Percentiles rank a stretch among this genome's conserved stretches.
Conservation (phyloP, 2,113 vertebrate genomes). For the Callipepla squamata region DNA sequence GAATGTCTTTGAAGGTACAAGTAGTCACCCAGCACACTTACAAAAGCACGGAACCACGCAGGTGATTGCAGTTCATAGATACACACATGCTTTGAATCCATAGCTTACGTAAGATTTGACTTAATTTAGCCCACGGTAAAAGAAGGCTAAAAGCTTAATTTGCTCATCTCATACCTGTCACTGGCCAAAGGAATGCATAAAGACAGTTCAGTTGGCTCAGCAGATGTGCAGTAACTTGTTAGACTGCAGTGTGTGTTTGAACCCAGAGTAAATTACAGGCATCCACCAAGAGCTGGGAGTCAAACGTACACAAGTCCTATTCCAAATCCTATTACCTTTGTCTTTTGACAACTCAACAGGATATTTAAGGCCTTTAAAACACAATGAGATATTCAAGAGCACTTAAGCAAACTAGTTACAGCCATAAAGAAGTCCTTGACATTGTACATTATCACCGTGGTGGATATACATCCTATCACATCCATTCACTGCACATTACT, state of each 20-base stretch:
- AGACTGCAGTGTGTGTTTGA: not conserved
- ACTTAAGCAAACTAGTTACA: not conserved
- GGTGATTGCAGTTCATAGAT: not conserved
- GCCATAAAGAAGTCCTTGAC: not conserved
- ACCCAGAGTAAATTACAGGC: not conserved
- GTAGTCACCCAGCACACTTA: not conserved
- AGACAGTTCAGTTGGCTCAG: not conserved
- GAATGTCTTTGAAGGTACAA: not conserved
- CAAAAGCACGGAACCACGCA: accelerated
- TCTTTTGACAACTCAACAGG: not conserved
- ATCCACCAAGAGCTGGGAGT: not conserved
- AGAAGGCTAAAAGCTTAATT: constrained; percentile 54
- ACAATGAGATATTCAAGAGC: not conserved
- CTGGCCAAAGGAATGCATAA: constrained; percentile 36
- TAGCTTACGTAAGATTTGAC: constrained; percentile 36
- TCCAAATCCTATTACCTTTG: not conserved
- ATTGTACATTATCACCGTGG: accelerated
- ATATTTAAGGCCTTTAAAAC: not conserved
- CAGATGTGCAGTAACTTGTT: constrained; percentile 49
- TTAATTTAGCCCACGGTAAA: constrained; percentile 38
- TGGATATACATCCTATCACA: not conserved
- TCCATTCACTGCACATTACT: not conserved
- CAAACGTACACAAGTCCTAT: not conserved
- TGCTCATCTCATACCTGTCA: constrained; percentile 39
- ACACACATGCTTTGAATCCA: constrained; percentile 11